These are phyloP conservation scores for Bhutanitis thaidina DNA, from an alignment of 2,888 invertebrate species.

Conservation along the genomic window DNA sequence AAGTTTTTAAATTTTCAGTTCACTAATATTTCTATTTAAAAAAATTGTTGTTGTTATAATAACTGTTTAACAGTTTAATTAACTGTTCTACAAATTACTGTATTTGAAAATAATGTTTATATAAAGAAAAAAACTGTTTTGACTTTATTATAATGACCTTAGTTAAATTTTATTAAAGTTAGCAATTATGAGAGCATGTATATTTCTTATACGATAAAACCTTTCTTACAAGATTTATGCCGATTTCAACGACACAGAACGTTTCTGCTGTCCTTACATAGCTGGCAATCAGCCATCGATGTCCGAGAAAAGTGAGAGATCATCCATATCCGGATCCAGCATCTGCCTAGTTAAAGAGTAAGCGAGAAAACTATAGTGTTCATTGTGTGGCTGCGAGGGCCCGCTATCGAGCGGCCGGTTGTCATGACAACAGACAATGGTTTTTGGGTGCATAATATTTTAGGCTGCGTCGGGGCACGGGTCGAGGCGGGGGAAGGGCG, in stretches of 20 bases:
- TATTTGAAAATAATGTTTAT: no score
- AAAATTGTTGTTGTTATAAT: no score
- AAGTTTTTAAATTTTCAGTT: no score
- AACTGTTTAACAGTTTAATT: no score
- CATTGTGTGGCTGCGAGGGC: constrained; percentile 56
- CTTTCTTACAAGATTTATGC: constrained; percentile 63
- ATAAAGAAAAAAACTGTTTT: no score
- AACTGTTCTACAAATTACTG: no score
- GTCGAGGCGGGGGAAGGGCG: constrained; percentile 49
- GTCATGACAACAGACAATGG: constrained; percentile 79
- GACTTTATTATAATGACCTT: no score
- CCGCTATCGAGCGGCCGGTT: constrained; percentile 73
- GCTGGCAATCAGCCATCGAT: constrained; percentile 69
- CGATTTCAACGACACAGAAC: constrained; percentile 37
- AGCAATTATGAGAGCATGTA: no score
- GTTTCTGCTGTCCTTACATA: constrained; percentile 62
- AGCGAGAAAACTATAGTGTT: constrained; percentile 69
- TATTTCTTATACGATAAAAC: constrained; percentile 54
- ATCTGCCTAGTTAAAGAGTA: constrained; percentile 59
- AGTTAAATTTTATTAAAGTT: no score
- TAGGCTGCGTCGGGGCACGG: constrained; percentile 69
- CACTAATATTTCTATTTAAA: no score
- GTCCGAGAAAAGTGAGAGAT: constrained; percentile 52
- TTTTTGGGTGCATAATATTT: constrained; percentile 81
- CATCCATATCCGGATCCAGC: constrained; percentile 60